Evolutionary conservation across 2,113 vertebrate genomes (phyloP).

Genomic region (Lagopus leucura): DNA sequence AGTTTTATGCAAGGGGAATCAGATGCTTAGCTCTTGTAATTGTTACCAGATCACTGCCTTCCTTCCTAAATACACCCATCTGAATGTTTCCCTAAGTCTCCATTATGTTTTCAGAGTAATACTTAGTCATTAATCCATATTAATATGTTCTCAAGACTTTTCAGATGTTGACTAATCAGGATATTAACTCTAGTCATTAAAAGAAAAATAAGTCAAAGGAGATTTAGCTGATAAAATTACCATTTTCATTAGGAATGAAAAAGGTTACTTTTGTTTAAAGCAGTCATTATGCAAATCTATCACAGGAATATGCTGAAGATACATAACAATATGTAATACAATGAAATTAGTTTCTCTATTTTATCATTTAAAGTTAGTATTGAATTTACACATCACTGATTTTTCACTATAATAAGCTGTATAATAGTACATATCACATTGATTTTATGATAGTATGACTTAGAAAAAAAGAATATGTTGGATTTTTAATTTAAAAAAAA

Average conservation of each 20-base stretch:
- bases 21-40: not conserved
- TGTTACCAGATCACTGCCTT: not conserved
- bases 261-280: conserved; percentile 49
- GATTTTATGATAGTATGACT: not conserved
- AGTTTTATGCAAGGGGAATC: not conserved
- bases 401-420: conserved; percentile 2
- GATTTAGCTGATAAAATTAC: conserved; percentile 16
- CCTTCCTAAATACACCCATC: not conserved
- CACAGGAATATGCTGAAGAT: not conserved
- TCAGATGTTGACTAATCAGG: not conserved
- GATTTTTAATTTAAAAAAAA: not conserved
- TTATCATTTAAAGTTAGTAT: conserved; percentile 35
- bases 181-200: conserved; percentile 8
- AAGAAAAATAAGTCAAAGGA: conserved; percentile 11
- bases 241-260: conserved; percentile 1
- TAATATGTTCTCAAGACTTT: not conserved
- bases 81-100: not conserved
- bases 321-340: not conserved
- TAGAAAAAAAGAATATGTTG: not conserved
- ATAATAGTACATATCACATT: conserved; percentile 18
- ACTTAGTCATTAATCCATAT: not conserved
- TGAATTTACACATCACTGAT: conserved; percentile 28
- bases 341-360: conserved; percentile 23
- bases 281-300: conserved; percentile 25
- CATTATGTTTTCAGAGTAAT: not conserved